Percentiles rank a stretch among this genome's conserved stretches.
Evolutionary conservation across 2,797 vertebrate genomes (phyloP).

Genomic region (Bufotes viridis): DNA sequence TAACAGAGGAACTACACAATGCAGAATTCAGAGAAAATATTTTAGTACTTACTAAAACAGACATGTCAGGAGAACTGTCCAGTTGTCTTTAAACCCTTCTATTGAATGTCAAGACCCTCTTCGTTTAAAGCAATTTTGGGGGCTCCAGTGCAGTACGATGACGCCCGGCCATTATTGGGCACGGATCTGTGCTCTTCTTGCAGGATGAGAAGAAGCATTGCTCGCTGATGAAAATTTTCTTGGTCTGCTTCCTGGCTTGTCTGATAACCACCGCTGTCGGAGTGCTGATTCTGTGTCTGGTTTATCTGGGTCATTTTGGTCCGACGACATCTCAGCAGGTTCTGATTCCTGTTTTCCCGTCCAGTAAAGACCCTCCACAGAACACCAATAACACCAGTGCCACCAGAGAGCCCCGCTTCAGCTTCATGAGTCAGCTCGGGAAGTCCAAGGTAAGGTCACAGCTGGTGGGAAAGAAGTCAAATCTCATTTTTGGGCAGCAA

Average conservation of each 20-base stretch:
- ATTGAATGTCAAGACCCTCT: too few species aligned
- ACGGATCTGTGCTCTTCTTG: constrained; percentile 2
- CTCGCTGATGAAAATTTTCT: constrained; percentile 68
- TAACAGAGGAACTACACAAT: too few species aligned
- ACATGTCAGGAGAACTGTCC: too few species aligned
- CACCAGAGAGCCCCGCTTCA: constrained; percentile 54
- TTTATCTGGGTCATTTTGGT: constrained; percentile 56
- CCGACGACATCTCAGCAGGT: background rate
- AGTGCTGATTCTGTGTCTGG: constrained; percentile 67
- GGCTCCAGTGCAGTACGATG: background rate
- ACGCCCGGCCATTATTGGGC: background rate
- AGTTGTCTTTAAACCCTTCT: too few species aligned
- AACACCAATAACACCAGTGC: background rate
- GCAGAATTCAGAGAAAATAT: too few species aligned
- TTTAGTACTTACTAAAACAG: too few species aligned
- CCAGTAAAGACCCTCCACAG: background rate
- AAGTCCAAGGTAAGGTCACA: constrained; percentile 71
- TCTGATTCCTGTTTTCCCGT: background rate
- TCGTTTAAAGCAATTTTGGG: too few species aligned
- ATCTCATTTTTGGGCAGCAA: background rate
- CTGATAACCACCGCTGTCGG: constrained; percentile 66
- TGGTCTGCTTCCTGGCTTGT: constrained; percentile 71
- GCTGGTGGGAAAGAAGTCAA: too few species aligned
- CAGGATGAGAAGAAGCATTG: constrained; percentile 65
- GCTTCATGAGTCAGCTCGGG: constrained; percentile 71